Conservation (phyloP, 2,888 invertebrate genomes). For the Drosophila koepferae region DNA sequence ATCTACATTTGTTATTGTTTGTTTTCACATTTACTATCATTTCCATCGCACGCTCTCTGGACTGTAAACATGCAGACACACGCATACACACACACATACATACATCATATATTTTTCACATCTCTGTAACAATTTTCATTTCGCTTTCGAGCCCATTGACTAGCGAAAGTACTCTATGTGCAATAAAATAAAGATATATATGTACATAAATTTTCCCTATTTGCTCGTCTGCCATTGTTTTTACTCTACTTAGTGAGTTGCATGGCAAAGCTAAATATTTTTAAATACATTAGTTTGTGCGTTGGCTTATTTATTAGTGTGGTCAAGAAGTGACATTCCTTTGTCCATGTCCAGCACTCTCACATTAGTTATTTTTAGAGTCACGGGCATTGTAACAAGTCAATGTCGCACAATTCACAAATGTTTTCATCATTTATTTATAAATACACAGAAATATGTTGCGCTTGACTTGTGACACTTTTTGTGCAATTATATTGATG, state of each 20-base stretch:
- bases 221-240: constrained; percentile 22
- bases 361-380: constrained; percentile 61
- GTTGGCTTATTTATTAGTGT: constrained; percentile 30
- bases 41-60: constrained; percentile 36
- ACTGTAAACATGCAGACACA: constrained; percentile 17
- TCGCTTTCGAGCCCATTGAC: constrained; percentile 65
- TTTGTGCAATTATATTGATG: neutral
- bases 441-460: constrained; percentile 41
- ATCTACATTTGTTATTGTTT: constrained; percentile 50
- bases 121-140: constrained; percentile 56
- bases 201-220: constrained; percentile 2
- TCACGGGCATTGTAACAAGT: constrained; percentile 67
- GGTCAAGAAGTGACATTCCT: constrained; percentile 32
- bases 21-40: constrained; percentile 46
- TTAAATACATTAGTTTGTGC: constrained; percentile 2
- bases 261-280: constrained; percentile 12
- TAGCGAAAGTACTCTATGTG: constrained; percentile 57
- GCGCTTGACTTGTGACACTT: constrained; percentile 21
- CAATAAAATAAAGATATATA: constrained; percentile 6
- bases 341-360: constrained; percentile 39
- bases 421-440: constrained; percentile 67
- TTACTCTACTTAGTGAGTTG: constrained; percentile 18
- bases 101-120: constrained; percentile 16
- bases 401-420: constrained; percentile 63
- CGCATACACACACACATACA: neutral